These are phyloP conservation scores for Apaloderma vittatum DNA, from an alignment of 2,113 vertebrate species.

Conservation along the genomic window DNA sequence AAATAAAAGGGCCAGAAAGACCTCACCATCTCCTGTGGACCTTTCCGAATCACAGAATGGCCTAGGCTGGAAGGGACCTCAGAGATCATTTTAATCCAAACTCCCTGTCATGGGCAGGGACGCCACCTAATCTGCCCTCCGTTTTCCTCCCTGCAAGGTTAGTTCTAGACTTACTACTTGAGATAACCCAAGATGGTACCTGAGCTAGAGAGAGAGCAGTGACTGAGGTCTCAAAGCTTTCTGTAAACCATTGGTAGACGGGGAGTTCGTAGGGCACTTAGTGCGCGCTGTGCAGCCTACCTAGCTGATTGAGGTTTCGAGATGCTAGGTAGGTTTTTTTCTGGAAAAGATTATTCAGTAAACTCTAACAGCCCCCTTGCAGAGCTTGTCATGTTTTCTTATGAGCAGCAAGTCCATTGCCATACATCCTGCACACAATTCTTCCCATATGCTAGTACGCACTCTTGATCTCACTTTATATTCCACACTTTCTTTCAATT, in stretches of 20 bases:
- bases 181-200: rapidly evolving
- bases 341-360: neutral
- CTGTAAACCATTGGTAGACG: neutral
- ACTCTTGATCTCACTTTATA: neutral
- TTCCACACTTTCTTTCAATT: neutral
- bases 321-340: neutral
- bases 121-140: neutral
- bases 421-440: neutral
- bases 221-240: neutral
- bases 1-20: neutral
- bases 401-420: neutral
- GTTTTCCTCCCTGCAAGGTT: neutral
- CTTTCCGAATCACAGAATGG: no score
- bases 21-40: neutral
- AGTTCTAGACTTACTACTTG: neutral
- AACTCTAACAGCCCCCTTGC: neutral
- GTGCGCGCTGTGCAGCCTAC: no score
- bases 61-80: no score
- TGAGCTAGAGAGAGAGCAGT: neutral
- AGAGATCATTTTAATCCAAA: no score
- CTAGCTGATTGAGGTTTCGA: neutral
- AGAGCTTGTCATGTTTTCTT: neutral
- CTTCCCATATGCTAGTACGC: neutral
- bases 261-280: neutral
- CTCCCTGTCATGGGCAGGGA: no score